Conservation (phyloP, 2,113 vertebrate genomes). For the Neolamprologus ventralis region DNA sequence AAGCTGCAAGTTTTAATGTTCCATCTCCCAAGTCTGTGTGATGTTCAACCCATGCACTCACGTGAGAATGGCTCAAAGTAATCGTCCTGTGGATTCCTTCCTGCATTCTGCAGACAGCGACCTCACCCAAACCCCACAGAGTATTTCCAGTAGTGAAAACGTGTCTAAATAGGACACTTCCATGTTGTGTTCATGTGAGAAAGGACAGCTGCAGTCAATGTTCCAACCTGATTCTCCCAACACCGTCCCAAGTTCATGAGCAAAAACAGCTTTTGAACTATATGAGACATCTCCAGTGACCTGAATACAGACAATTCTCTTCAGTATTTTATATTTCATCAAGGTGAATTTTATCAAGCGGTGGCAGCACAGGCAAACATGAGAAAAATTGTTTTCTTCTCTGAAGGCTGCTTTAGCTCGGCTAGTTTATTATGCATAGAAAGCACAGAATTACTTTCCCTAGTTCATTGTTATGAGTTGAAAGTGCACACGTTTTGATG, state of each 20-base stretch:
- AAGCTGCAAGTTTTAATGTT: too few relatives aligned
- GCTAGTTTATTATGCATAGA: neutral
- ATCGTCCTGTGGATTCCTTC: too few relatives aligned
- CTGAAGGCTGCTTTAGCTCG: neutral
- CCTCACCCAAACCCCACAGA: neutral
- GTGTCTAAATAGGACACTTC: neutral
- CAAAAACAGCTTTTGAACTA: neutral
- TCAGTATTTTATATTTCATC: neutral
- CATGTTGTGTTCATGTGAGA: neutral
- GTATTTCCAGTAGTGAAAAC: neutral
- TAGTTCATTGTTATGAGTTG: neutral
- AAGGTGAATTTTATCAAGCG: neutral
- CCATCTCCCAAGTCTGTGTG: too few relatives aligned
- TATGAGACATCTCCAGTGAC: neutral
- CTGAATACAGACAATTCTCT: neutral
- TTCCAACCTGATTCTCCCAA: neutral
- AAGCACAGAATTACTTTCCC: neutral
- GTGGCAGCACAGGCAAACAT: neutral
- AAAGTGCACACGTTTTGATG: neutral
- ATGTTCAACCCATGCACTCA: too few relatives aligned
- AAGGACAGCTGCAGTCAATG: neutral
- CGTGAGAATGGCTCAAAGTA: too few relatives aligned
- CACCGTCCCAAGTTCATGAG: neutral
- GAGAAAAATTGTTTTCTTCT: neutral
- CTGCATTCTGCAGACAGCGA: neutral